Percentiles rank a stretch among this genome's conserved stretches.
Conservation (phyloP, 2,797 vertebrate species). For the Ataeniobius toweri region DNA sequence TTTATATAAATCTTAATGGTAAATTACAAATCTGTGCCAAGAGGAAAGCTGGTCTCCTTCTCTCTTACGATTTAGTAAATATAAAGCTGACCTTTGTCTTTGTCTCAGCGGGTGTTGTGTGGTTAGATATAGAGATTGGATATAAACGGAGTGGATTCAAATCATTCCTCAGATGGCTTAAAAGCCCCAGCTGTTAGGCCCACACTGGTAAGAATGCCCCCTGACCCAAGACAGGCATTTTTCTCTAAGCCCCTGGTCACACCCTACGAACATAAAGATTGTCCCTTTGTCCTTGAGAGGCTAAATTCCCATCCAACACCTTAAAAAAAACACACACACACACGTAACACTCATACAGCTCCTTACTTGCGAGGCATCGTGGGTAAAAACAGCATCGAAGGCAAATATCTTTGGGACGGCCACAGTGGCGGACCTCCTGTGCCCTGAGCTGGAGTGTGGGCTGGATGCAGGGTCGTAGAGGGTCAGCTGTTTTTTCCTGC, state of each 20-base stretch:
- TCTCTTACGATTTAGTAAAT: constrained; percentile 48
- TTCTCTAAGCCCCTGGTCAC: constrained; percentile 73
- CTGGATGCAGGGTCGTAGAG: constrained; percentile 88
- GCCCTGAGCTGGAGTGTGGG: constrained; percentile 82
- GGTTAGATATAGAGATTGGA: constrained; percentile 77
- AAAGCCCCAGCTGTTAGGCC: constrained; percentile 80
- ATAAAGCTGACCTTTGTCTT: constrained; percentile 61
- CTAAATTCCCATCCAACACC: constrained; percentile 30
- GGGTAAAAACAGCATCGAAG: constrained; percentile 95
- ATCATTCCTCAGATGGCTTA: constrained; percentile 74
- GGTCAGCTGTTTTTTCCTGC: constrained; percentile 95
- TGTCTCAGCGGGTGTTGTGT: constrained; percentile 58
- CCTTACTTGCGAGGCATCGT: constrained; percentile 94
- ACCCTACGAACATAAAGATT: constrained; percentile 66
- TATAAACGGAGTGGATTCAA: constrained; percentile 76
- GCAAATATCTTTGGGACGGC: constrained; percentile 95
- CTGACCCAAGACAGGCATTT: constrained; percentile 75
- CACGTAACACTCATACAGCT: constrained; percentile 16
- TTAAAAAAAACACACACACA: constrained; percentile 2
- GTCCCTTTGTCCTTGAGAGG: constrained; percentile 67
- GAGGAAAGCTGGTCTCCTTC: constrained; percentile 10
- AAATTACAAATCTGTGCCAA: constrained; percentile 19
- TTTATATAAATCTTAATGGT: background rate
- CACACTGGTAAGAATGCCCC: constrained; percentile 73
- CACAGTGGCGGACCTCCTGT: constrained; percentile 83